Evolutionary conservation across 2,888 invertebrate species (phyloP), one percentile per base, ranked within the genome.

Genomic region (Xanthia togata): DNA sequence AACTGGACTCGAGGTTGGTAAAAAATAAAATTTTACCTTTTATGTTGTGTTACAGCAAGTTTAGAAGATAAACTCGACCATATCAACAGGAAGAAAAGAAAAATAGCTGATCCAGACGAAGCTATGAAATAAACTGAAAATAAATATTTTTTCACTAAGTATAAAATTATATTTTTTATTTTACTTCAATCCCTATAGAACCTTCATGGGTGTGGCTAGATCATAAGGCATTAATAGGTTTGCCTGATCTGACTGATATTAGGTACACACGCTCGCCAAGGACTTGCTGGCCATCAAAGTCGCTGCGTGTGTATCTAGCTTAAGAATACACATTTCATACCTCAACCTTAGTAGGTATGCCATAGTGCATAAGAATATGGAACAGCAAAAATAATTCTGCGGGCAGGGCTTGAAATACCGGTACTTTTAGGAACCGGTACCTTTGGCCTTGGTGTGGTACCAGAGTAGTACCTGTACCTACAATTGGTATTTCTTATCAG

Each of bases 11-110:
- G 17, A 17, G 50, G 23, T 3, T 23, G 5, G 3, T 67, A 11
- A 23, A n/a, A 55, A 55, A 44, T 31, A 35, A 53, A 64, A 31
- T 6, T 9, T 0, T 20, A 20, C 1, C n/a, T 53, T 88, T 90
- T 88, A 89, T 89, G n/a, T n/a, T n/a, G n/a, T 83, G 90, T 97
- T 97, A 57, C 97, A 98, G 98, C 98, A 62, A 98, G 98, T 89
- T 95, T 99, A 81, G 98, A 99, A 94, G 98, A 98, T 88, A 97
- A 98, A 86, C 98, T 99, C 70, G 97, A 98, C 87, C 97, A 98
- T 93, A 98, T 97, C 91, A 98, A 97, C 90, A 97, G 97, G 12
- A 98, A 98, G 92, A 98, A 98, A 90, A 97, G 97, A 90, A 97
- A 97, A 91, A 60, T 90, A 0, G 80, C 78, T 5, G 78, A 74